A percentile compares a stretch with the other conserved stretches of the same genome.
Conservation (phyloP, 2,113 vertebrate genomes). For the Nerophis lumbriciformis region DNA sequence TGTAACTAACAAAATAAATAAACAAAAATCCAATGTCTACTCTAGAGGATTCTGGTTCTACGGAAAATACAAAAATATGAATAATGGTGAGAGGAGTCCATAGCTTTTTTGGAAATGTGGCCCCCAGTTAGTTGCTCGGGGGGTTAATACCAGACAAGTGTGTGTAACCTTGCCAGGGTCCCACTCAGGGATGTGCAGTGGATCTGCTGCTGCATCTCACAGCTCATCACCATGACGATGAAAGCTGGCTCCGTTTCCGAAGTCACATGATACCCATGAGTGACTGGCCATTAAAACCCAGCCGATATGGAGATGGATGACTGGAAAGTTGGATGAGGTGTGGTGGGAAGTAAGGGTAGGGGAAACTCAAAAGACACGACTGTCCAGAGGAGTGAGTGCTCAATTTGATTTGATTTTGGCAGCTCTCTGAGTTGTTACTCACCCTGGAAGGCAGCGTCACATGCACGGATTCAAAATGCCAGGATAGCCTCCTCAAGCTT, state of each 20-base stretch:
- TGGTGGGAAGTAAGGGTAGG: conserved; percentile 26
- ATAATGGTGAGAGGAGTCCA: too few relatives aligned
- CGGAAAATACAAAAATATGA: too few relatives aligned
- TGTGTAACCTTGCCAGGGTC: background rate
- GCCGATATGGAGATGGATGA: conserved; percentile 71
- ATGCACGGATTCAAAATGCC: conserved; percentile 67
- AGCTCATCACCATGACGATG: conserved; percentile 27
- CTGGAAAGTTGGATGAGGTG: conserved; percentile 21
- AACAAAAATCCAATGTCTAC: too few relatives aligned
- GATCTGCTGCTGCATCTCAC: conserved; percentile 32
- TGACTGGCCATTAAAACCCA: conserved; percentile 67
- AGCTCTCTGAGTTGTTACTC: conserved; percentile 53
- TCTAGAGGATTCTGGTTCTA: too few relatives aligned
- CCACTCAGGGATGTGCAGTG: conserved; percentile 6
- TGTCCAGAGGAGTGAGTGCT: conserved; percentile 49
- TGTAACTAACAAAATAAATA: too few relatives aligned
- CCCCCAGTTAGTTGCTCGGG: too few relatives aligned
- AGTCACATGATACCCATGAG: conserved; percentile 68
- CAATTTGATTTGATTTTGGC: conserved; percentile 43
- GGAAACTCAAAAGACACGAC: conserved; percentile 41
- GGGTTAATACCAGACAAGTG: too few relatives aligned
- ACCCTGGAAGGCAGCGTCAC: conserved; percentile 47
- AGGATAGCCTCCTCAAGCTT: conserved; percentile 65
- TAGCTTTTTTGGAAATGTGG: too few relatives aligned
- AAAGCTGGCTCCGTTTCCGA: conserved; percentile 63